Evolutionary conservation across 1,140 invertebrate genomes (phyloP), one percentile per base, ranked within the genome.

Genomic region (Agraylea sexmaculata): DNA sequence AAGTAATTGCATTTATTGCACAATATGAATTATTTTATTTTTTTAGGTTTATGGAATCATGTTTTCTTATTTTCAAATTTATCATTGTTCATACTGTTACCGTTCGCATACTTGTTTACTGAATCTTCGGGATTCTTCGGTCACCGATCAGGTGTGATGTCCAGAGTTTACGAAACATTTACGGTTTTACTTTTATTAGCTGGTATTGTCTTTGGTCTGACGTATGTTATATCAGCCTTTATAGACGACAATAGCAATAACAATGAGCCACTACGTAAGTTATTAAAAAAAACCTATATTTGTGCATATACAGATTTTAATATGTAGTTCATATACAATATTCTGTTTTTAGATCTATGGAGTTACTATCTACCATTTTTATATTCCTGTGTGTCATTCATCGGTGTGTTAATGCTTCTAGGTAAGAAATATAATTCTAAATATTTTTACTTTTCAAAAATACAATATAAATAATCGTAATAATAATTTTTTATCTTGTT

Each of bases 51-150:
- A 46, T 99, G 95, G 95, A 96, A 94, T 66, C 80, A 91, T 59
- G 83, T 99, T 30, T 99, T 99, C 60, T 66, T 97, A 18, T 93
- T 97, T 58, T 96, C 92, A 40, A 99, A 99, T 62, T 54, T 95
- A 17, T 89, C 91, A 5, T 69, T 99, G 16, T 98, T 99, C 62
- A 76, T 96, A 32, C 77, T 97, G 45, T 72, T 99, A 48, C 95
- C 94, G 21, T 99, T 99, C 64, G 88, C 93, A 2, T 98, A 98
- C 62, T 74, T 99, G 29, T 97, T 99, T 59, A 91, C 88, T 12
- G 95, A 99, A 68, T 96, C 93, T 5, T 93, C 95, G 59, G 95
- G 95, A 20, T 93, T 99, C 55, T 75, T 79, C 57, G 89, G 74
- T 50, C 79, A 75, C 51, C 79, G 78, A 63, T 80, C 85, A 61